phyloP scores from a whole-genome alignment of 2,113 vertebrate species.

The Scomber scombrus region DNA sequence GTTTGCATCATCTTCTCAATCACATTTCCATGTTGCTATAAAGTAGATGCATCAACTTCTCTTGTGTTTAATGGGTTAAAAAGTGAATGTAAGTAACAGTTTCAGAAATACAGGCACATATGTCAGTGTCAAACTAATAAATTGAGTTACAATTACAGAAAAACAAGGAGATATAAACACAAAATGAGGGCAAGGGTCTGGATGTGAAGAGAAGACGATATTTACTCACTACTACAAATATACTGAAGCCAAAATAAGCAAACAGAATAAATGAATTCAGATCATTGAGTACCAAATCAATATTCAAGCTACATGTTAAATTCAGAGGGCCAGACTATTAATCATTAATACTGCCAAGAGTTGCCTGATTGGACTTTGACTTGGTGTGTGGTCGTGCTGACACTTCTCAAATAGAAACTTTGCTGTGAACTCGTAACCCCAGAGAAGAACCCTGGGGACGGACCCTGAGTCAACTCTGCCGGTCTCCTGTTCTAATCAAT shows the following conservation, averaged over 20 bases:
- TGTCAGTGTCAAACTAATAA: background rate
- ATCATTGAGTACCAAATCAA: constrained; percentile 30
- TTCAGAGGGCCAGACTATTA: constrained; percentile 49
- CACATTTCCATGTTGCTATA: background rate
- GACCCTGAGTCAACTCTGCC: constrained; percentile 12
- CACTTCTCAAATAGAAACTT: constrained; percentile 50
- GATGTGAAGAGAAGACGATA: background rate
- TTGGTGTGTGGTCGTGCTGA: constrained; percentile 16
- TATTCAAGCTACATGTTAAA: constrained; percentile 50
- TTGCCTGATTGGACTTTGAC: constrained; percentile 39
- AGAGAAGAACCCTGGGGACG: constrained; percentile 14
- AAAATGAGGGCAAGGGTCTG: background rate
- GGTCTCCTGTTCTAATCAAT: constrained; percentile 33
- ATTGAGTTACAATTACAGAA: background rate
- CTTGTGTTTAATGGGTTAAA: background rate
- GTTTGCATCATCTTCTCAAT: too few relatives aligned
- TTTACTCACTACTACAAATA: constrained; percentile 6
- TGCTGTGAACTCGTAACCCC: constrained; percentile 29
- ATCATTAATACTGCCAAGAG: constrained; percentile 52
- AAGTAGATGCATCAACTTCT: background rate
- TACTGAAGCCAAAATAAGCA: background rate
- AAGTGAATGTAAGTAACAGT: background rate
- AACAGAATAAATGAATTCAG: constrained; percentile 39
- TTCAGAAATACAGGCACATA: background rate
- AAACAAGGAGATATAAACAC: background rate